Percentiles rank a stretch among this genome's conserved stretches.
Evolutionary conservation across 2,797 vertebrate genomes (phyloP).

Genomic region (Melanotaenia pygmaea): DNA sequence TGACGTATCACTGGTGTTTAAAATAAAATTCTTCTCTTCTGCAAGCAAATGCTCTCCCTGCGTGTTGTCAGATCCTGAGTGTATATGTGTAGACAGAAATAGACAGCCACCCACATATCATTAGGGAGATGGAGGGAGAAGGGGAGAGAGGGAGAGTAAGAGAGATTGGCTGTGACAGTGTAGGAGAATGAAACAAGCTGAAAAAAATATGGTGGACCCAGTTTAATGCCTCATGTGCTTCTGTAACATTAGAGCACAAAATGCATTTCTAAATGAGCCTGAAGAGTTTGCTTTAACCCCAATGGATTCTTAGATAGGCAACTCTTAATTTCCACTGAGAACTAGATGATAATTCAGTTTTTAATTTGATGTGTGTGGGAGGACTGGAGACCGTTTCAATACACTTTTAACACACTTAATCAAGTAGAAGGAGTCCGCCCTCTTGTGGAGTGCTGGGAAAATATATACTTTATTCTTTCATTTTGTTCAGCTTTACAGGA

Average conservation of each 20-base stretch:
- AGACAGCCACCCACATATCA: constrained; percentile 85
- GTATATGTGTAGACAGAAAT: constrained; percentile 82
- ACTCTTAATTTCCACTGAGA: constrained; percentile 44
- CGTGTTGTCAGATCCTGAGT: constrained; percentile 67
- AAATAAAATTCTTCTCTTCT: constrained; percentile 71
- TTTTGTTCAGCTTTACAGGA: constrained; percentile 3
- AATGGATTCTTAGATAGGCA: neutral
- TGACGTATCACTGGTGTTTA: constrained; percentile 65
- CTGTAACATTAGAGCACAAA: neutral
- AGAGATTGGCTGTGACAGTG: constrained; percentile 64
- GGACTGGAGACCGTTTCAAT: constrained; percentile 51
- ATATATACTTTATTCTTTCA: neutral
- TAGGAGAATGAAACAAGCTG: constrained; percentile 61
- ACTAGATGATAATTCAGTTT: constrained; percentile 43
- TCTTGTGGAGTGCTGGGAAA: constrained; percentile 63
- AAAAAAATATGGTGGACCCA: constrained; percentile 65
- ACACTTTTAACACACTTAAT: constrained; percentile 51
- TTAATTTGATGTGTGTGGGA: constrained; percentile 61
- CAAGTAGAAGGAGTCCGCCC: constrained; percentile 63
- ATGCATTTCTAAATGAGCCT: neutral
- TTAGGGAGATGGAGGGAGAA: constrained; percentile 79
- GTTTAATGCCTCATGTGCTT: constrained; percentile 50
- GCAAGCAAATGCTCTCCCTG: constrained; percentile 61
- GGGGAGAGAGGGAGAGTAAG: constrained; percentile 53
- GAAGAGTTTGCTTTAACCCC: constrained; percentile 13